A percentile compares a stretch with the other conserved stretches of the same genome.
Evolutionary conservation across 2,888 invertebrate genomes (phyloP).

Genomic region (Tenthredo scrophulariae): DNA sequence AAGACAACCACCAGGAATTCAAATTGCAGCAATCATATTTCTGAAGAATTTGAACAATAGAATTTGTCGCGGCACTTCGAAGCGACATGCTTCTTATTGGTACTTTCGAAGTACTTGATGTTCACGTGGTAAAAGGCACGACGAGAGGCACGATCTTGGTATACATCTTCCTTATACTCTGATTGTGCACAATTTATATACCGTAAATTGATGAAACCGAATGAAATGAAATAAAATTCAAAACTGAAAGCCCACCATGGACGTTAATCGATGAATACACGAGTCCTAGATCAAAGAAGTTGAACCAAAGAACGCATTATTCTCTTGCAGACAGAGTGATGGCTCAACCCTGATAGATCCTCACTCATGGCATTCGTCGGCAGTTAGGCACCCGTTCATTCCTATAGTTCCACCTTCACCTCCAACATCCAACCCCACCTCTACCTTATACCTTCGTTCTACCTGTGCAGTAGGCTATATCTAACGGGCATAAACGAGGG

Average conservation of each 20-base stretch:
- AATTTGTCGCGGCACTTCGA: not conserved
- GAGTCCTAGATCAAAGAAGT: constrained; percentile 30
- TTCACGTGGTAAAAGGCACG: not conserved
- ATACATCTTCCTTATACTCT: not conserved
- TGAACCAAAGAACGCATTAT: constrained; percentile 11
- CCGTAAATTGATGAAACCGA: not conserved
- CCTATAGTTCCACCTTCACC: constrained; percentile 17
- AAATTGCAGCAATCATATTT: not conserved
- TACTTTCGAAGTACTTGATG: not conserved
- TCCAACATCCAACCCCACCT: not conserved
- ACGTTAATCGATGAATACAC: constrained; percentile 36
- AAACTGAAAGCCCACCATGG: not conserved
- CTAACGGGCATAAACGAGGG: constrained; percentile 48
- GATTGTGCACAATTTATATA: not conserved
- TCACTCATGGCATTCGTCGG: constrained; percentile 20
- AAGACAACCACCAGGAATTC: not conserved
- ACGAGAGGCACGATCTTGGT: not conserved
- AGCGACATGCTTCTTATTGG: not conserved
- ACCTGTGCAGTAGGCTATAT: constrained; percentile 25
- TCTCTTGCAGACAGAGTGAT: constrained; percentile 20
- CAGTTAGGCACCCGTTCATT: constrained; percentile 37
- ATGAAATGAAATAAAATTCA: not conserved
- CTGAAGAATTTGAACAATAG: not conserved
- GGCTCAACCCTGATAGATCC: constrained; percentile 39
- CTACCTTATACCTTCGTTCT: not conserved